Evolutionary conservation across 2,888 invertebrate genomes (phyloP).

Genomic region (Lepidochitona cinerea): DNA sequence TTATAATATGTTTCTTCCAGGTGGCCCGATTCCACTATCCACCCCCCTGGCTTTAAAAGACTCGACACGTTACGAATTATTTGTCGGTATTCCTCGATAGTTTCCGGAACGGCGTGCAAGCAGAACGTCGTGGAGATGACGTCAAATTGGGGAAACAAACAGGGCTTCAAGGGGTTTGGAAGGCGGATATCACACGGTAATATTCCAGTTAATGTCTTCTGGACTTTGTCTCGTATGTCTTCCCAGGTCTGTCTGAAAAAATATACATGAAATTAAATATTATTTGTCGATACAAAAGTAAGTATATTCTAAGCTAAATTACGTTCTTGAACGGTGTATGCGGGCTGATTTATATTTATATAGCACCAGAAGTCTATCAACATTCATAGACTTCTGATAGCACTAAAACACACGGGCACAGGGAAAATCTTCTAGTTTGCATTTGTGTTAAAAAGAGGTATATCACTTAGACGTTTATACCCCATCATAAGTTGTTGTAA

Average conservation of each 20-base stretch:
- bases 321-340: too few species aligned
- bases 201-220: background rate
- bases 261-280: too few species aligned
- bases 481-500: too few species aligned
- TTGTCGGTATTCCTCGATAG: background rate
- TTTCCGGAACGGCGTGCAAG: background rate
- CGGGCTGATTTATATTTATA: too few species aligned
- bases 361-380: too few species aligned
- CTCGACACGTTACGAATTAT: background rate
- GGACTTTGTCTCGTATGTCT: background rate
- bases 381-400: too few species aligned
- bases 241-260: slow-evolving; percentile 4
- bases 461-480: too few species aligned
- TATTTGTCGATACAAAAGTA: too few species aligned
- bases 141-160: background rate
- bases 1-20: slow-evolving; percentile 5
- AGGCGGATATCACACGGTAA: background rate
- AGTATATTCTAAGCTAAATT: too few species aligned
- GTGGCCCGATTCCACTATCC: background rate
- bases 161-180: background rate
- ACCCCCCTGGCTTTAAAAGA: slow-evolving; percentile 5
- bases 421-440: too few species aligned
- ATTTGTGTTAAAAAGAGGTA: too few species aligned
- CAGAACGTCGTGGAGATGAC: background rate
- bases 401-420: too few species aligned